Conservation (phyloP, 2,888 invertebrate species). For the Drosophila vallismaia region DNA sequence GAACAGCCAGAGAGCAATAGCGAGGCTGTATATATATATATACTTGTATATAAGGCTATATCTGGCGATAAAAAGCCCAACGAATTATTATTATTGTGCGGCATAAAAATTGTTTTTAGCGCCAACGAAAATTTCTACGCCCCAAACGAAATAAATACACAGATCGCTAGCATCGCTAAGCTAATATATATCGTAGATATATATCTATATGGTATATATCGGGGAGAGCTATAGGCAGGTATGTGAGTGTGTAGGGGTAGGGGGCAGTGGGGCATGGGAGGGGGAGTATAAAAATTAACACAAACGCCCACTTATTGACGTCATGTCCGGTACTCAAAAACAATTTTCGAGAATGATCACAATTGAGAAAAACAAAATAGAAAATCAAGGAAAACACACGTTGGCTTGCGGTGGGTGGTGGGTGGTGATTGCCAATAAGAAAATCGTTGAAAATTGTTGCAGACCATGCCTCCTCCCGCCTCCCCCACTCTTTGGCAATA, state of each 20-base stretch:
- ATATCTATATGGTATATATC: slow-evolving; percentile 6
- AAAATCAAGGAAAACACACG: slow-evolving; percentile 61
- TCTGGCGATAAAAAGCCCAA: slow-evolving; percentile 55
- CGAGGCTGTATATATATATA: slow-evolving; percentile 2
- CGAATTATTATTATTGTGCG: slow-evolving; percentile 58
- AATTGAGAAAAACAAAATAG: slow-evolving; percentile 78
- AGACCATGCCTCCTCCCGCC: slow-evolving; percentile 14
- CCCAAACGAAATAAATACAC: slow-evolving; percentile 34
- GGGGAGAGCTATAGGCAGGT: neutral
- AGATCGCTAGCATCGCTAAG: slow-evolving; percentile 9
- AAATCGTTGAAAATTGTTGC: slow-evolving; percentile 26
- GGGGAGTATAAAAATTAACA: slow-evolving; percentile 74
- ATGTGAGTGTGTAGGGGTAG: slow-evolving; percentile 20
- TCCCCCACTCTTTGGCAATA: slow-evolving; percentile 47
- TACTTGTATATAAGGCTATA: slow-evolving; percentile 4
- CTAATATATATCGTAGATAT: slow-evolving; percentile 4
- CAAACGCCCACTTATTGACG: slow-evolving; percentile 84
- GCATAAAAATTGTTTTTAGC: slow-evolving; percentile 50
- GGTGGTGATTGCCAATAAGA: slow-evolving; percentile 72
- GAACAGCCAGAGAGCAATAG: neutral
- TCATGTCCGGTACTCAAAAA: slow-evolving; percentile 83
- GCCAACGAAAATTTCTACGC: slow-evolving; percentile 42
- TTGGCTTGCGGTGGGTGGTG: neutral
- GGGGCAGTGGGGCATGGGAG: neutral
- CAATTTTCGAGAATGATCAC: slow-evolving; percentile 80